Conservation (phyloP, 2,888 invertebrate species). For the Ceraclea dissimilis region DNA sequence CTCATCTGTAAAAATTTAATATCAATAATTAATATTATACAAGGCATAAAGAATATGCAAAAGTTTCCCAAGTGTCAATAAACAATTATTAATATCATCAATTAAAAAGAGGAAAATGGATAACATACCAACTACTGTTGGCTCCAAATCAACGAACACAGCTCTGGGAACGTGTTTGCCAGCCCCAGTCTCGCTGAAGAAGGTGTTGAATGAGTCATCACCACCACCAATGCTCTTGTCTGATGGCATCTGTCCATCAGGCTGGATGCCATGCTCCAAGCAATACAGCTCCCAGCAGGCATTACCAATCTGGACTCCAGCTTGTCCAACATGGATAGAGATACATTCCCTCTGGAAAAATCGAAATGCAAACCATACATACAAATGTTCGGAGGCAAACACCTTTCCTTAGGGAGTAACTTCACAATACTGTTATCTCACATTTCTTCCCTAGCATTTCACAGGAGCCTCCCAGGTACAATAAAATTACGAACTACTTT, state of each 20-base stretch:
- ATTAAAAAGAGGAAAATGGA: not conserved
- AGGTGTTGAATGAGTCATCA: slow-evolving; percentile 93
- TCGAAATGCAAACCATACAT: not conserved
- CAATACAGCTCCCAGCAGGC: slow-evolving; percentile 91
- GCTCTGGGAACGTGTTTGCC: slow-evolving; percentile 94
- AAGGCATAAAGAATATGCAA: not conserved
- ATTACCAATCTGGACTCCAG: slow-evolving; percentile 85
- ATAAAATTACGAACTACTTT: too few relatives aligned
- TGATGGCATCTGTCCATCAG: slow-evolving; percentile 89
- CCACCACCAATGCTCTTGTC: slow-evolving; percentile 87
- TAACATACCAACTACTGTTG: slow-evolving; percentile 67
- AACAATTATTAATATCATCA: not conserved
- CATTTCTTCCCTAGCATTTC: too few relatives aligned
- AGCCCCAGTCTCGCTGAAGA: slow-evolving; percentile 89
- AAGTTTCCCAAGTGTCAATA: too few relatives aligned
- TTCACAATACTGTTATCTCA: too few relatives aligned
- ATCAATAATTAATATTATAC: not conserved
- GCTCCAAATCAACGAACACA: slow-evolving; percentile 93
- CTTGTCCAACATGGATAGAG: slow-evolving; percentile 72
- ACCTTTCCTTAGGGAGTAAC: not conserved
- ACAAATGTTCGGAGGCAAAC: too few relatives aligned
- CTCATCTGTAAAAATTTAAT: slow-evolving; percentile 51
- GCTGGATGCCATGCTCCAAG: slow-evolving; percentile 85
- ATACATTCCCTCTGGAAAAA: slow-evolving; percentile 65
- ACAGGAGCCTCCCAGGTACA: too few relatives aligned